phyloP scores from a whole-genome alignment of 2,888 invertebrate genomes.

The Apodemia hepburni region DNA sequence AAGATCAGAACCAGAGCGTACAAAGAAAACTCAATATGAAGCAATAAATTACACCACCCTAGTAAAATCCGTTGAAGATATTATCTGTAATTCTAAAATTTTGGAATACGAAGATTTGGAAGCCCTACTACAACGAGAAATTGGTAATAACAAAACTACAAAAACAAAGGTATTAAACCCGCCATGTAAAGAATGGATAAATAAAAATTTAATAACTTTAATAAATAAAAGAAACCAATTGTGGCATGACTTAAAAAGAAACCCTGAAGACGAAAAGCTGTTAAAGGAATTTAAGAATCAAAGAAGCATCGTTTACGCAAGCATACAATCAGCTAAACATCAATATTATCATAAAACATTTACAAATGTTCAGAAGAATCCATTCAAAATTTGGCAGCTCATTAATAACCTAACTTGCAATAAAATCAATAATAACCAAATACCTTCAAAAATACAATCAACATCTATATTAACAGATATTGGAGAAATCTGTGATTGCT shows the following conservation, averaged over 20 bases:
- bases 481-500: too few species aligned
- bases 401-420: too few species aligned
- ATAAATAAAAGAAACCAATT: conserved; percentile 17
- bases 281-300: background rate
- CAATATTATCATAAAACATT: too few species aligned
- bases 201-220: conserved; percentile 4
- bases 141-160: conserved; percentile 12
- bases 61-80: too few species aligned
- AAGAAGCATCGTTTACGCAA: background rate
- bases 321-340: too few species aligned
- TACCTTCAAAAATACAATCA: too few species aligned
- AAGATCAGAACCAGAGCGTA: background rate
- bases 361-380: too few species aligned
- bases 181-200: conserved; percentile 17
- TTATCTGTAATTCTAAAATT: too few species aligned
- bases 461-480: too few species aligned
- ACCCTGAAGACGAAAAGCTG: background rate
- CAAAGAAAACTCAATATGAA: background rate
- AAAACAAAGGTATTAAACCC: conserved; percentile 17
- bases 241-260: background rate
- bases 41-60: too few species aligned
- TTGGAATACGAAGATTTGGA: conserved; percentile 9
- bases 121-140: background rate
- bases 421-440: too few species aligned
- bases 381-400: too few species aligned